phyloP scores from a whole-genome alignment of 30 jellyfish, hydroid and myxozoan species.

The Nemopilema nomurai region DNA sequence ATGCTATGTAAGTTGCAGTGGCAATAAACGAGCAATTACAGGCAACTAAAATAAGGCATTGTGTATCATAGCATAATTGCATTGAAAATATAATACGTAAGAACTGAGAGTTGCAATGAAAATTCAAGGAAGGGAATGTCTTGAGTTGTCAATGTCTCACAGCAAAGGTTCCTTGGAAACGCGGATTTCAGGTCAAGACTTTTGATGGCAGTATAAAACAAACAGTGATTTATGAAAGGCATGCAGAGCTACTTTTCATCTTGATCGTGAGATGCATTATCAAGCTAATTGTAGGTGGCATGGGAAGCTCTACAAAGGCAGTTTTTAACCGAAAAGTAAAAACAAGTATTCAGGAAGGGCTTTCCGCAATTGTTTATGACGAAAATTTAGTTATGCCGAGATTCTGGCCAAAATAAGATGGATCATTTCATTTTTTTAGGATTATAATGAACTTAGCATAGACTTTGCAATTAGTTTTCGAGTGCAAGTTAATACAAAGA shows the following conservation, averaged over 20 bases:
- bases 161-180: neutral
- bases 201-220: neutral
- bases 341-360: neutral
- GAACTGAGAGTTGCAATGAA: no score
- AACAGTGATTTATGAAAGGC: neutral
- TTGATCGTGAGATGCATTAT: neutral
- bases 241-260: neutral
- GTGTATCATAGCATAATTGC: neutral
- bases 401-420: no score
- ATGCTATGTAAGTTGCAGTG: neutral
- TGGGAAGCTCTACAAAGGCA: neutral
- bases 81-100: no score
- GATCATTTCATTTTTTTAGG: no score
- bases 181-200: neutral
- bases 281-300: neutral
- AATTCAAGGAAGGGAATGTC: no score
- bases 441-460: no score
- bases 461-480: no score
- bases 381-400: no score
- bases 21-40: neutral
- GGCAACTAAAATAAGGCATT: neutral
- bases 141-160: neutral
- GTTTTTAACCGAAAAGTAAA: neutral
- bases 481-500: no score
- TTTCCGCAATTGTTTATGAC: neutral